phyloP scores from a whole-genome alignment of 1,140 invertebrate genomes.

The Drosophila neocordata region DNA sequence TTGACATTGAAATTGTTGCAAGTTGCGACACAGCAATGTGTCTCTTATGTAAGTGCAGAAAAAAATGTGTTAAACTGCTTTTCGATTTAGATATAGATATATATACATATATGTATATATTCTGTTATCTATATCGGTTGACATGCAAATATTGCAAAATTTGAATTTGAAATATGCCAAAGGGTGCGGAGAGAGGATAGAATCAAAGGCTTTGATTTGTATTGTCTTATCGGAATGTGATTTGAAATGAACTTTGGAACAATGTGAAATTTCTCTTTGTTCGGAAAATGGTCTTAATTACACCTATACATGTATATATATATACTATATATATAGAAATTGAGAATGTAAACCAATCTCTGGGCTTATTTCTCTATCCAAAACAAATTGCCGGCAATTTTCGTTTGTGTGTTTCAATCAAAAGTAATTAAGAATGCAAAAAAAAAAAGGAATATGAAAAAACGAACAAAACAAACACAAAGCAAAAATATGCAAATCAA shows the following conservation, averaged over 20 bases:
- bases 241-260: slow-evolving; percentile 12
- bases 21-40: slow-evolving; percentile 29
- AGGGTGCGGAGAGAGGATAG: background rate
- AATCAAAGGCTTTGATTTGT: slow-evolving; percentile 6
- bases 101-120: too few relatives aligned
- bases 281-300: slow-evolving; percentile 1
- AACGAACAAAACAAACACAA: slow-evolving; percentile 41
- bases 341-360: background rate
- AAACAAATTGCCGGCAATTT: slow-evolving; percentile 30
- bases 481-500: slow-evolving; percentile 30
- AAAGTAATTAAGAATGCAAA: slow-evolving; percentile 44
- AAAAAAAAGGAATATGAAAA: slow-evolving; percentile 47
- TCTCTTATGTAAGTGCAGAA: slow-evolving; percentile 44
- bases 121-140: slow-evolving; percentile 17
- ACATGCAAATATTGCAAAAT: slow-evolving; percentile 29
- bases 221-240: slow-evolving; percentile 4
- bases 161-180: slow-evolving; percentile 7
- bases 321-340: background rate
- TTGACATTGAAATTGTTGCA: slow-evolving; percentile 69
- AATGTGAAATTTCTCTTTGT: slow-evolving; percentile 7
- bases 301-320: background rate
- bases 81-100: slow-evolving; percentile 27
- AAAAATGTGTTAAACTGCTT: slow-evolving; percentile 8
- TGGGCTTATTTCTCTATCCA: slow-evolving; percentile 25
- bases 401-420: slow-evolving; percentile 60